Percentiles rank a stretch among this genome's conserved stretches.
Evolutionary conservation across 2,888 invertebrate species (phyloP).

Genomic region (Pandemis corylana): DNA sequence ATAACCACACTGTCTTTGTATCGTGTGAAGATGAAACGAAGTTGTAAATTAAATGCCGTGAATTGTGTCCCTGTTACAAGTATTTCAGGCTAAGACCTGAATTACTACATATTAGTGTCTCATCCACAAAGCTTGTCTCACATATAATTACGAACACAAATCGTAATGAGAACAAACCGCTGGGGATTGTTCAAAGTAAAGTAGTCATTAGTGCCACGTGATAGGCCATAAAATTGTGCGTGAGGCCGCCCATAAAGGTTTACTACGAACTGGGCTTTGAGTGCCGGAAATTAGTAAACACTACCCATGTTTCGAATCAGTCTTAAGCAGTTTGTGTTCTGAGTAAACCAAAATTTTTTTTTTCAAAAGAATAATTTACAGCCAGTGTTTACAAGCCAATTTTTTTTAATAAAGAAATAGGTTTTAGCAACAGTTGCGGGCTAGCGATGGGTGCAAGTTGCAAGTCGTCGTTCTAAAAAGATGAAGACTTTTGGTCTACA

Average conservation of each 20-base stretch:
- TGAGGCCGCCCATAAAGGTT: slow-evolving; percentile 20
- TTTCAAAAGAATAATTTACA: too few species aligned
- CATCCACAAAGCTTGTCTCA: not conserved
- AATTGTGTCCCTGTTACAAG: not conserved
- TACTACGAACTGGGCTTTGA: slow-evolving; percentile 18
- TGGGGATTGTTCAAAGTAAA: slow-evolving; percentile 23
- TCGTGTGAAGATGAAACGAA: too few species aligned
- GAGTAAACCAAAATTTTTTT: not conserved
- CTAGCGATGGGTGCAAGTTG: too few species aligned
- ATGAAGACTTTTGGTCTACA: too few species aligned
- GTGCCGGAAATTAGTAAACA: slow-evolving; percentile 20
- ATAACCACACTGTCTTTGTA: too few species aligned
- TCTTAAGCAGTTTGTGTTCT: not conserved
- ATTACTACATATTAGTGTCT: not conserved
- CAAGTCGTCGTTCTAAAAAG: too few species aligned
- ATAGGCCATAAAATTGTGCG: slow-evolving; percentile 31
- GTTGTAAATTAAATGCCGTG: not conserved
- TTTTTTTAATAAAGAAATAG: too few species aligned
- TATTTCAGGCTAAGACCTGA: too few species aligned
- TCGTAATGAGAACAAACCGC: slow-evolving; percentile 22
- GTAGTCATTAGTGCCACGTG: slow-evolving; percentile 26
- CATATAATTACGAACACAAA: slow-evolving; percentile 1
- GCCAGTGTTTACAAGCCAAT: too few species aligned
- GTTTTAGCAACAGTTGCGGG: too few species aligned
- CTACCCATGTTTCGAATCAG: not conserved